Evolutionary conservation across 2,888 invertebrate species (phyloP), one percentile per base, ranked within the genome.

Genomic region (Agonopterix heracliana): DNA sequence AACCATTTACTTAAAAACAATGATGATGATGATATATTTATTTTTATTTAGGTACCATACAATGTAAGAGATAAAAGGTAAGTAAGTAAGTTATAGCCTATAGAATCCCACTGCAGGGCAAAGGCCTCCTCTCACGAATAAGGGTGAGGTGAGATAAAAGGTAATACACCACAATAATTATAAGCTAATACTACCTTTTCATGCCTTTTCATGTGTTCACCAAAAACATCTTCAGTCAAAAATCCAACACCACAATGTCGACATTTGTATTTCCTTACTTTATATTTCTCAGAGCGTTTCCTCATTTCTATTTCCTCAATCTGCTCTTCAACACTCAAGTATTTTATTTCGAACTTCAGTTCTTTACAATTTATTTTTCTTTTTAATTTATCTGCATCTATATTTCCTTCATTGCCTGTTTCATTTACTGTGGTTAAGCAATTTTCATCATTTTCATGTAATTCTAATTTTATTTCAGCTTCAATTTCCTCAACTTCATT

Each of bases 311-410:
- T 34, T 26, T 62, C 57, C 26, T 54, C 50, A 5, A 53, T 26
- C 38, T 66, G 66, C 9, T 66, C 56, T 45, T 61, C 54, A 5
- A 53, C 42, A 54, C 49, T 59, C 46, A 66, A 56, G 55, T 56
- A 59, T 12, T 49, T 47, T 0, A 66, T 51, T 54, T 63, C 51
- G 41, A 60, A 66, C 12, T 57, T 51, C 45, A 63, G 14, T 9
- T 55, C 52, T 7, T 54, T 51, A 41, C 8, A 41, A 41, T 41
- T 41, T 7, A 13, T n/a, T 1, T 41, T 12, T 41, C 41, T 13
- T 41, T 41, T 41, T 53, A 49, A 48, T n/a, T 42, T 45, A 12
- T 13, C n/a, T 38, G 38, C n/a, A n/a, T 38, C 9, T 10, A 38
- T n/a, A 38, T 38, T n/a, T 38, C 1, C 38, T 4, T 10, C n/a